Conservation (phyloP, 2,888 invertebrate genomes). For the Boloria euphrosyne region DNA sequence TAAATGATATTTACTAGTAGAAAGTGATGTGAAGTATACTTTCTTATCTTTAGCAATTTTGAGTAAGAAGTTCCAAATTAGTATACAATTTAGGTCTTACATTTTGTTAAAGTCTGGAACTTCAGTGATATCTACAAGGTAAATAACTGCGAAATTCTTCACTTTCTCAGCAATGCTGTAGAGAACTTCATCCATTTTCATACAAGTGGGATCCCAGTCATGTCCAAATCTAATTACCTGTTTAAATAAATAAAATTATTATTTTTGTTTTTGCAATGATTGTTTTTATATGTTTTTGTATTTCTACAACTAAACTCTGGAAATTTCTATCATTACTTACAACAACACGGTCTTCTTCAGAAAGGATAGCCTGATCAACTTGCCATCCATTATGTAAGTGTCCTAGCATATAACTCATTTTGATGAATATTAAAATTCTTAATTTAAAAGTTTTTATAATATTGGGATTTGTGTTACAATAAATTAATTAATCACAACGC, state of each 20-base stretch:
- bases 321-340: conserved; percentile 79
- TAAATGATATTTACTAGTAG: too few relatives aligned
- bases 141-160: conserved; percentile 99
- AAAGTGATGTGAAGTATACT: neutral
- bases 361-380: conserved; percentile 99
- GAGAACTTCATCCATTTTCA: conserved; percentile 99
- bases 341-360: conserved; percentile 98
- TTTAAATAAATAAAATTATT: conserved; percentile 8
- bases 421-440: conserved; percentile 45
- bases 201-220: conserved; percentile 99
- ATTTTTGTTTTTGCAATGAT: neutral
- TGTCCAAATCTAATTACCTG: conserved; percentile 98
- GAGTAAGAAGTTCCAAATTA: neutral
- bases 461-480: too few relatives aligned
- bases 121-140: conserved; percentile 97
- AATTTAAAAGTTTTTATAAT: neutral
- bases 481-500: too few relatives aligned
- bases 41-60: neutral
- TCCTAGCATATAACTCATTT: conserved; percentile 99
- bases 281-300: neutral
- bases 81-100: conserved; percentile 74
- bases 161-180: conserved; percentile 98
- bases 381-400: conserved; percentile 99
- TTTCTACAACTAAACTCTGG: neutral
- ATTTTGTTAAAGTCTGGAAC: conserved; percentile 99